Conservation (phyloP, 2,113 vertebrate genomes). For the Odocoileus hemionus region DNA sequence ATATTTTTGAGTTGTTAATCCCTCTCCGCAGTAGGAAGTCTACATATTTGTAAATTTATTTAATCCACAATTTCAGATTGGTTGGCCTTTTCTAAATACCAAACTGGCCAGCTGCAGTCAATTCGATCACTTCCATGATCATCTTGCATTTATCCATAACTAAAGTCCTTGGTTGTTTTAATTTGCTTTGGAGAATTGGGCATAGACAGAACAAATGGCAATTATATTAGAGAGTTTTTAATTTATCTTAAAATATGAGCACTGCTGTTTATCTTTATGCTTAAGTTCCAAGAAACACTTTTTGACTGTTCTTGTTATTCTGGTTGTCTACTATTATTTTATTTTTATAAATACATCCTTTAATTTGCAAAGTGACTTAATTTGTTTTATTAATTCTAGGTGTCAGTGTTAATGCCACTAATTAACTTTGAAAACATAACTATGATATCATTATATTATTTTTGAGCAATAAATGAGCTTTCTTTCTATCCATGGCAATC, state of each 20-base stretch:
- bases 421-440: constrained; percentile 14
- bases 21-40: constrained; percentile 48
- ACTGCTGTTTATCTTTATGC: neutral
- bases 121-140: neutral
- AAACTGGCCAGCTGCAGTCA: neutral
- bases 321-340: neutral
- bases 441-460: neutral
- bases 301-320: neutral
- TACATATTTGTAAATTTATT: constrained; percentile 41
- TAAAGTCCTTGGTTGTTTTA: neutral
- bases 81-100: constrained; percentile 38
- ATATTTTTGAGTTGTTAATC: constrained; percentile 18
- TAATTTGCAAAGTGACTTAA: constrained; percentile 16
- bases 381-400: constrained; percentile 7
- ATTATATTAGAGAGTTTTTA: neutral
- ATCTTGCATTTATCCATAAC: neutral
- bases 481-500: neutral
- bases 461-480: neutral
- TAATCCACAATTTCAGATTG: neutral
- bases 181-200: constrained; percentile 9
- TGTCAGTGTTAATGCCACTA: neutral
- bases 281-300: neutral
- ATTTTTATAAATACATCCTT: constrained; percentile 24
- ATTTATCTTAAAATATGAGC: neutral
- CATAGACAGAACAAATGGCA: neutral